Percentiles rank a stretch among this genome's conserved stretches.
These are phyloP conservation scores for Muntiacus muntjak DNA, from an alignment of 2,113 vertebrate species.

Conservation along the genomic window DNA sequence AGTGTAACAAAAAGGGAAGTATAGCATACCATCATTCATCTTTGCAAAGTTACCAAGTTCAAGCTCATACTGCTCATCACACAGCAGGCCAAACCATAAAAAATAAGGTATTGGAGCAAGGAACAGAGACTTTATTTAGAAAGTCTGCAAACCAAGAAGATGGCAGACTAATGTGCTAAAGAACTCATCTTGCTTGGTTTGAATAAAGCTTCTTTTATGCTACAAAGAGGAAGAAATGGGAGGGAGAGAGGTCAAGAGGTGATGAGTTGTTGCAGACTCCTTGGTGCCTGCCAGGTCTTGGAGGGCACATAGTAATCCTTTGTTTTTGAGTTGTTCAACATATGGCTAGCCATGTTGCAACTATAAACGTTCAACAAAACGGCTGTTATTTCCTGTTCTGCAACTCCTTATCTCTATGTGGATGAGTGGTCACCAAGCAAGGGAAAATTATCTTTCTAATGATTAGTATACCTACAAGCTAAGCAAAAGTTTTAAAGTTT, in stretches of 20 bases:
- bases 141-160: background rate
- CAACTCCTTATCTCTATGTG: background rate
- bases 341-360: background rate
- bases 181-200: background rate
- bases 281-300: background rate
- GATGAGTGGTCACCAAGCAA: background rate
- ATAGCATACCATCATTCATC: background rate
- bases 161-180: background rate
- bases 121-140: background rate
- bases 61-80: background rate
- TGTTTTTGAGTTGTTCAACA: background rate
- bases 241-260: background rate
- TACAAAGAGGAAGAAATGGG: background rate
- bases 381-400: background rate
- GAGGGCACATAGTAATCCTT: background rate
- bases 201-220: background rate
- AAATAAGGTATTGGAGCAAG: background rate
- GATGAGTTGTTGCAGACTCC: background rate
- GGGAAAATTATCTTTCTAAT: background rate
- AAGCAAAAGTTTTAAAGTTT: background rate
- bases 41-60: background rate
- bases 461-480: background rate
- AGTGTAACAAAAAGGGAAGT: background rate
- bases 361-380: background rate
- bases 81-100: background rate